Evolutionary conservation across 1,140 invertebrate species (phyloP).

Genomic region (Achroia grisella): DNA sequence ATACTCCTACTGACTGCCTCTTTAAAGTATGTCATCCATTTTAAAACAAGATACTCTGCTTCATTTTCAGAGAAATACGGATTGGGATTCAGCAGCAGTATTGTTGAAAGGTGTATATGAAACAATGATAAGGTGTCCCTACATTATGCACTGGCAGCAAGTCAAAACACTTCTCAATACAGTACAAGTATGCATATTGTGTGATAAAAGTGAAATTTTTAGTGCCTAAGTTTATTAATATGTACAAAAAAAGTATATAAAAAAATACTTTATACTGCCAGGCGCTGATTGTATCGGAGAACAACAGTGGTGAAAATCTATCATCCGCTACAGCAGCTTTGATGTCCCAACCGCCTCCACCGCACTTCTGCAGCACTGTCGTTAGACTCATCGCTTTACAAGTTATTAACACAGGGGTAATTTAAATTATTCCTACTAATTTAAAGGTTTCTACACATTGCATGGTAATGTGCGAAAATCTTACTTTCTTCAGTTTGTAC

Average conservation of each 20-base stretch:
- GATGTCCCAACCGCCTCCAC: constrained; percentile 91
- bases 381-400: constrained; percentile 95
- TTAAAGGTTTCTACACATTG: too few relatives aligned
- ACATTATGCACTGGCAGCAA: constrained; percentile 97
- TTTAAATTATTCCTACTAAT: too few relatives aligned
- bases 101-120: constrained; percentile 96
- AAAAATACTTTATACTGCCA: constrained; percentile 33
- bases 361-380: constrained; percentile 96
- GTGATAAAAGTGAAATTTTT: too few relatives aligned
- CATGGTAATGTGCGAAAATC: too few relatives aligned
- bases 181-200: constrained; percentile 78
- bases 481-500: too few relatives aligned
- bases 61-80: constrained; percentile 85
- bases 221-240: too few relatives aligned
- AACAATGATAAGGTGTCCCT: constrained; percentile 93
- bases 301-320: constrained; percentile 76
- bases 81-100: constrained; percentile 96
- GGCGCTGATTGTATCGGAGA: constrained; percentile 88
- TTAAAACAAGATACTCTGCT: background rate
- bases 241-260: too few relatives aligned
- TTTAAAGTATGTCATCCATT: too few relatives aligned
- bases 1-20: too few relatives aligned
- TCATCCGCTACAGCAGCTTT: constrained; percentile 85
- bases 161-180: constrained; percentile 91
- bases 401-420: constrained; percentile 90